Evolutionary conservation across 2,113 vertebrate genomes (phyloP), one percentile per base, ranked within the genome.

Genomic region (Chrysemys picta): DNA sequence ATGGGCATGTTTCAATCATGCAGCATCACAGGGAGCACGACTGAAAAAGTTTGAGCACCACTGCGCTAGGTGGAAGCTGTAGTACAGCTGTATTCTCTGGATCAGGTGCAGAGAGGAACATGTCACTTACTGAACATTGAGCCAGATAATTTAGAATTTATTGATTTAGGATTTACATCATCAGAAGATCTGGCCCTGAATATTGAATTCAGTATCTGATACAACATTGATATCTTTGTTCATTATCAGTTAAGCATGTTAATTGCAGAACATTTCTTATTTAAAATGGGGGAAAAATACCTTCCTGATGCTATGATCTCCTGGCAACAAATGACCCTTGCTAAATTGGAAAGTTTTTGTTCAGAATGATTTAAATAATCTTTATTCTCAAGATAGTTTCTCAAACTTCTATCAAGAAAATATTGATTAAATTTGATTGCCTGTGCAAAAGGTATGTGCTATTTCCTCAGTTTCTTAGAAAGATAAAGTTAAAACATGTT

Each of bases 181-280:
- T 16, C 16, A 9, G 6, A 53, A 4, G 47, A 13, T 4, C 24
- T 31, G 5, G 24, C 7, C 35, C 10, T 50, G 54, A 3, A 52
- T 3, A 14, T 13, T 9, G 1, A 7, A 5, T 8, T 72, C 47
- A 27, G 38, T 76, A 25, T 17, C 35, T 1, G 10, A 3, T 38
- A 2, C 0, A 12, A 14, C 3, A 5, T 3, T 2, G 1, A 3
- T 7, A 69, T n/a, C 35, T 65, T 79, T 13, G n/a, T 17, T 6
- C 69, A 24, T 72, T 38, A 17, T 47, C 50, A 45, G 16, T 3
- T 7, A 10, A 47, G 29, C 3, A 3, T 1, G 1, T 12, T 52
- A 21, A 47, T 78, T 56, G 79, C 45, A 17, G 59, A 17, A 27
- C 2, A 1, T 0, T 53, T 35, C 6, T 47, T 57, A 29, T 3